Percentiles rank a stretch among this genome's conserved stretches.
phyloP scores from a whole-genome alignment of 2,888 invertebrate species.

The Micoletzkya japonica region DNA sequence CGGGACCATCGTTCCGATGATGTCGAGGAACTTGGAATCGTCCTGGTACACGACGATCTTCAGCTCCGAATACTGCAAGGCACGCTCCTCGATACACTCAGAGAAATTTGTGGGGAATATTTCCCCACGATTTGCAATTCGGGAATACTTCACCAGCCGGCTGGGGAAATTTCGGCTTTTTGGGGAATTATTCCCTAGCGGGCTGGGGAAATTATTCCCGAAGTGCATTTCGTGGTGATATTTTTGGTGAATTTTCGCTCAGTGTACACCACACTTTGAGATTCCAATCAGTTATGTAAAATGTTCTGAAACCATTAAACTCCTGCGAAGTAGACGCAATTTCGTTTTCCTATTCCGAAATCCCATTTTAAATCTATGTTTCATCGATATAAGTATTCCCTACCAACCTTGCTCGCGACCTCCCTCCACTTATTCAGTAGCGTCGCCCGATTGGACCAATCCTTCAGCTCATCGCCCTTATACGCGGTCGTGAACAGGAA shows the following conservation, averaged over 20 bases:
- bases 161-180: too few species aligned
- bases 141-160: too few species aligned
- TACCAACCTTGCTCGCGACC: slow-evolving; percentile 38
- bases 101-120: too few species aligned
- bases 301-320: background rate
- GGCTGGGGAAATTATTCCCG: too few species aligned
- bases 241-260: too few species aligned
- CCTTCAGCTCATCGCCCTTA: slow-evolving; percentile 35
- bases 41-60: slow-evolving; percentile 58
- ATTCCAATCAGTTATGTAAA: background rate
- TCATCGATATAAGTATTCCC: background rate
- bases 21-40: slow-evolving; percentile 59
- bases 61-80: slow-evolving; percentile 51
- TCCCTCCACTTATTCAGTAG: slow-evolving; percentile 44
- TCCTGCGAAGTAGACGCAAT: background rate
- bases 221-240: too few species aligned
- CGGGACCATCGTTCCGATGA: slow-evolving; percentile 44
- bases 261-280: too few species aligned
- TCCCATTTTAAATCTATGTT: background rate
- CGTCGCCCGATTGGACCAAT: slow-evolving; percentile 46
- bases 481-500: slow-evolving; percentile 25
- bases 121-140: too few species aligned
- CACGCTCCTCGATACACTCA: background rate
- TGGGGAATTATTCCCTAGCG: too few species aligned
- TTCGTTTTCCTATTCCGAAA: background rate